Base-by-base conservation (phyloP, 53 echinoderm and acorn worm species). In the Hippasteria phrygiana region DNA sequence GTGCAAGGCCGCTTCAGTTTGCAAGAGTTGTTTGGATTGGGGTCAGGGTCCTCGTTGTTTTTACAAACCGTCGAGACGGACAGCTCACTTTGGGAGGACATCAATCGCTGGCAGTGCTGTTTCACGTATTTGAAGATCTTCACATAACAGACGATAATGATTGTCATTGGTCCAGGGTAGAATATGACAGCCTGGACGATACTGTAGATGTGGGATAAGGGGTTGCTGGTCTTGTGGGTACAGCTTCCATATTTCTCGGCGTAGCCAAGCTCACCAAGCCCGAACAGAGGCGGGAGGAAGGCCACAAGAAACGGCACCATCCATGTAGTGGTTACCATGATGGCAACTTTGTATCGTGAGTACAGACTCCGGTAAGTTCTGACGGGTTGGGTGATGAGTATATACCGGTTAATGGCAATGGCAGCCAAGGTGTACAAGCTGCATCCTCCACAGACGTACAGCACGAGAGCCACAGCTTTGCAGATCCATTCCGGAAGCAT, bases 341-440 rank as follows among this genome's bases (percentile, higher is more conserved):
- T 73, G 11, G 88, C 84, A 20, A 94, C 36, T 71, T 93, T 95
- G 16, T 56, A 24, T 24, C 24, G 33, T 0, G 89, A 76, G 88
- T 91, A 93, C 22, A 94, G 87, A 34, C 62, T 29, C 31, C 88
- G 63, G 42, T 91, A 91, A 9, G 66, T 55, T 36, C 78, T 69
- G 26, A 90, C 59, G 33, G 83, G 80, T 16, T 86, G 89, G 12
- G 96, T 96, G 53, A 96, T 92, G 29, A 96, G 87, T 2, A 91
- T 55, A 89, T 88, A 94, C 9, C 96, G 82, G 71, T 93, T 96
- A 26, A 96, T 73, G 9, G 96, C 94, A 11, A 96, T 95, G 14
- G 88, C 90, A 0, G 96, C 94, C 22, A 96, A 82, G 17, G 94
- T 94, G 64, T 91, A 95, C 13, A 96, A 24, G 79, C 96, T 96